Base-by-base conservation (phyloP, 2,113 vertebrate species). In the Engystomops pustulosus region DNA sequence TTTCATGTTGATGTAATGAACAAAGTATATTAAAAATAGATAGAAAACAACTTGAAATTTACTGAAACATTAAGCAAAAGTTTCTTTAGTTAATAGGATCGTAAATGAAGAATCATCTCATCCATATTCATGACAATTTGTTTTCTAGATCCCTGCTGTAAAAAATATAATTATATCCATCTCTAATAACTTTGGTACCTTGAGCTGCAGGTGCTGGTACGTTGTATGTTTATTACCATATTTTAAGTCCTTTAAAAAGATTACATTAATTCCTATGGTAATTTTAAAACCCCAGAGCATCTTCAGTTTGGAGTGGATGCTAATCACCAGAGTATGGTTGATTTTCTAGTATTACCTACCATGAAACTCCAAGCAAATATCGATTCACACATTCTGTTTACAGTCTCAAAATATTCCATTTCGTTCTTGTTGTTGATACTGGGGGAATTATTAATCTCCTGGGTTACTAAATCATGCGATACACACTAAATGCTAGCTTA, bases 221-320 rank as follows among this genome's bases (percentile, higher is more conserved):
- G 91, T 91, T 93, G 93, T 94, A 94, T 94, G 94, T 94, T 90
- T 94, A 94, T 95, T 94, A 94, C 92, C 93, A 95, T 95, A 94
- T 94, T 94, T 95, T 94, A 94, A 94, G 89, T 86, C 90, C 87
- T 93, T 92, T 93, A 93, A 93, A 93, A 94, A 94, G 92, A 93
- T 92, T 93, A 89, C 92, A 93, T 94, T 94, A 94, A 94, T 95
- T 94, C 93, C 92, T 91, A 92, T 91, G 93, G 91, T 95, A 94
- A 94, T 94, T 94, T 91, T 87, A 89, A 89, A 89, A 87, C 90
- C 58, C 87, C 92, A 93, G 93, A 93, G 89, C 92, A 93, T 91
- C 91, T 91, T 91, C 90, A 93, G 89, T 92, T 91, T 90, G 88
- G 92, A 95, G 93, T 93, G 92, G 92, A 93, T 90, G 92, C 92